Base-by-base conservation (phyloP, 2,797 vertebrate genomes). In the Agapornis canus region DNA sequence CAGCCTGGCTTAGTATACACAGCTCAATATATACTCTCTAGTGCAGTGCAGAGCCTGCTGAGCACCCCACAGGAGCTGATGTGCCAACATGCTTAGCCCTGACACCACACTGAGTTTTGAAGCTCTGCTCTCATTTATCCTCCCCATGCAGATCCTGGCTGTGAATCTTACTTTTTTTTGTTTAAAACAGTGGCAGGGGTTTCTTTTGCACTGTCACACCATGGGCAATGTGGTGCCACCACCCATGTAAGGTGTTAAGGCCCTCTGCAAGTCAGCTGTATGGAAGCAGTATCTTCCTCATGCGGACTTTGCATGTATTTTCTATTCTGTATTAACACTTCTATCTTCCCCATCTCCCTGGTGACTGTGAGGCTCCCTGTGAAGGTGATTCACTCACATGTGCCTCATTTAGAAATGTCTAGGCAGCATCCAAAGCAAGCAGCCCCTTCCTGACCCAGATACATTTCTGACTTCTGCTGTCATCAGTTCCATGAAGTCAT, bases 391-490 rank as follows among this genome's bases (percentile, higher is more conserved):
- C 69, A 56, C 26, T 45, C 9, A 3, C 45, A 3, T 19, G 65
- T n/a, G 52, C 47, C 69, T 89, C 89, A 31, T 70, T 93, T 70
- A 39, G 72, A 89, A 87, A 81, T 25, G 39, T 45, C 29, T 85
- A 82, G 57, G 79, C 72, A 76, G 65, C 14, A 3, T 32, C 69
- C 82, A 75, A 87, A 89, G 79, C 85, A 57, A 63, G 40, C 45
- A 61, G 73, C 51, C 60, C 84, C 73, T 82, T 95, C 76, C 89
- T 72, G 82, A 93, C 90, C 82, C 82, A 89, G 35, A 42, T 76
- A 57, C 3, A 21, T 45, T 77, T 69, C 89, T 35, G 79, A 56
- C 84, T 95, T 61, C 51, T 93, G 80, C 72, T 93, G 82, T 77
- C 3, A 5, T 71, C 90, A 85, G 78, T 64, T 32, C 84, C 6